Base-by-base conservation (phyloP, 2,888 invertebrate genomes). In the Drosophila engyochracea region DNA sequence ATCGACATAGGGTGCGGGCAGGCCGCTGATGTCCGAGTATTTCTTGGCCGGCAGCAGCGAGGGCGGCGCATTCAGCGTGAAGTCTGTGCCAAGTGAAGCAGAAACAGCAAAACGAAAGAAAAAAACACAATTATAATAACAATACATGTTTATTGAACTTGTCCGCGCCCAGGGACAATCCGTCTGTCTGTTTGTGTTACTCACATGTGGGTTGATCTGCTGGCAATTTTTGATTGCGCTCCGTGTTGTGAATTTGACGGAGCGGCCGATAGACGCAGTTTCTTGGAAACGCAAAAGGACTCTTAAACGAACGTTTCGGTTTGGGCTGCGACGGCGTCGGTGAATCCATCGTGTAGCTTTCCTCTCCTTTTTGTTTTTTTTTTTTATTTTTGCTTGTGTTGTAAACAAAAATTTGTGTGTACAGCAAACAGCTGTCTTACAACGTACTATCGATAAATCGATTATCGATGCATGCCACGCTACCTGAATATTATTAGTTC, bases 1-100 rank as follows among this genome's bases (percentile, higher is more conserved):
- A 94, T 98, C 98, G 79, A 97, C 96, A 90, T 98, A 99, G 19
- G 96, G 96, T 31, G 98, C 97, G 52, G 96, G 96, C 39, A 98
- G 93, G 0, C 98, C 98, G 64, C 98, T 98, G 76, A 98, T 96
- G 91, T 98, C 98, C 0, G 98, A 98, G 93, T 98, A 98, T 90
- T 98, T 98, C 91, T 98, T 98, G 0, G 97, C 96, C 6, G 98
- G 98, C 91, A 96, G 96, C 91, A 98, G 97, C 44, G 98, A 97
- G 47, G 98, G 98, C 16, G 98, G 98, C 33, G 98, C 97, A 93
- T 98, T 98, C 76, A 98, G 96, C 31, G 96, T 96, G 87, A 96
- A 96, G 94, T 98, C 97, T 97, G 94, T 30, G 31, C 30, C 94
- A 94, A 74, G 16, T 55, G 51, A 62, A 53, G 39, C 28, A 49